Evolutionary conservation across 2,888 invertebrate genomes (phyloP).

Genomic region (Coelinius sp.): DNA sequence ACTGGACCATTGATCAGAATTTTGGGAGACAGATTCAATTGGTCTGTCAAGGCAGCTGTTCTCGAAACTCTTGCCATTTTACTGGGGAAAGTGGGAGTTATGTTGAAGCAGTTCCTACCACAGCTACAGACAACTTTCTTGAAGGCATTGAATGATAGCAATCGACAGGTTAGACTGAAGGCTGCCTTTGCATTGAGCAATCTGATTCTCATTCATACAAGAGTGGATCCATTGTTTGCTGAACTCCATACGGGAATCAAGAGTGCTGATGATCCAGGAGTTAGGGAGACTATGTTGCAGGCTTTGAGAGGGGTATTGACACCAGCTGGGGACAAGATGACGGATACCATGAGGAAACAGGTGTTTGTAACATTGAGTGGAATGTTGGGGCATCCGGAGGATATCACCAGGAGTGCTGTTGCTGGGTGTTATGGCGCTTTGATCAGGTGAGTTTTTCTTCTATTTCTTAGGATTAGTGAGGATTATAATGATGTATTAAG

Average conservation of each 20-base stretch:
- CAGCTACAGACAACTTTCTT: conserved; percentile 98
- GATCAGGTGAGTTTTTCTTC: not conserved
- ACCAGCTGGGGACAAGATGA: conserved; percentile 91
- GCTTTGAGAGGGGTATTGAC: conserved; percentile 88
- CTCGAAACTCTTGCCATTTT: conserved; percentile 93
- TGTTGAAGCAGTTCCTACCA: conserved; percentile 97
- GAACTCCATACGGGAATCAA: conserved; percentile 92
- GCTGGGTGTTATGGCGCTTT: conserved; percentile 94
- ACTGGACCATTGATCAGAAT: conserved; percentile 98
- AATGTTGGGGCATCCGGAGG: conserved; percentile 83
- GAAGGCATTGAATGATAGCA: conserved; percentile 93
- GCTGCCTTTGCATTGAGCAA: conserved; percentile 91
- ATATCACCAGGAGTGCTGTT: conserved; percentile 84
- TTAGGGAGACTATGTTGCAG: conserved; percentile 94
- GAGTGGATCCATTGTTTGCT: conserved; percentile 94
- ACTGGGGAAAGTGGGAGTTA: conserved; percentile 93
- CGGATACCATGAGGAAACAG: conserved; percentile 82
- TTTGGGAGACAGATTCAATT: conserved; percentile 94
- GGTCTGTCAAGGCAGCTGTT: conserved; percentile 95
- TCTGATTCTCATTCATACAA: conserved; percentile 91
- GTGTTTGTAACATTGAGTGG: conserved; percentile 79
- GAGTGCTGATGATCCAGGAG: conserved; percentile 85
- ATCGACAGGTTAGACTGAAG: conserved; percentile 88
- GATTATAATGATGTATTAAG: not conserved
- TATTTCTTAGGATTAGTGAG: too few species aligned